Evolutionary conservation across 2,113 vertebrate genomes (phyloP).

Genomic region (Hystrix cristata): DNA sequence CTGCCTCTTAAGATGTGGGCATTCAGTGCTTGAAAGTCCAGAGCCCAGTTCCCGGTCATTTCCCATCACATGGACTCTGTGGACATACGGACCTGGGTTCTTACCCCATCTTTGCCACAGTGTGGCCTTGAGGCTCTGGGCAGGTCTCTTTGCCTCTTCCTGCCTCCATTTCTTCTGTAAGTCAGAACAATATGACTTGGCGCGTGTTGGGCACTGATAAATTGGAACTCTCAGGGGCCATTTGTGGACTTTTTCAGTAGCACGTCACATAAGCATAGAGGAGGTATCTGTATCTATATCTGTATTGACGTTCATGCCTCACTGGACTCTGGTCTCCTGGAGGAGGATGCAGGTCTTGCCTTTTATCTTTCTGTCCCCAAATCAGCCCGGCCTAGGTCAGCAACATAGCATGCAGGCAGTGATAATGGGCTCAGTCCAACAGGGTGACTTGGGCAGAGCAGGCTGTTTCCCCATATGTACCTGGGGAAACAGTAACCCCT

Average conservation of each 20-base stretch:
- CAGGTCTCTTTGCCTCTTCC: neutral
- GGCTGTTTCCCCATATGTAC: slow-evolving; percentile 55
- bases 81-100: slow-evolving; percentile 3
- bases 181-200: neutral
- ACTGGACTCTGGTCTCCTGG: neutral
- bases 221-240: neutral
- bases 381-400: neutral
- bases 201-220: neutral
- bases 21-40: neutral
- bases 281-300: neutral
- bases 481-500: slow-evolving; percentile 71
- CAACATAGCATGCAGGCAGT: neutral
- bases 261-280: neutral
- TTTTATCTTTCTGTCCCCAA: slow-evolving; percentile 14
- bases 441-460: slow-evolving; percentile 17
- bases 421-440: neutral
- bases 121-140: neutral
- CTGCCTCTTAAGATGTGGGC: neutral
- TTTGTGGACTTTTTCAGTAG: neutral
- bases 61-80: neutral
- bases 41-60: neutral
- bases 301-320: neutral
- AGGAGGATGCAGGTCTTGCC: neutral
- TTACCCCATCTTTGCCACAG: neutral
- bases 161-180: slow-evolving; percentile 2